Evolutionary conservation across 2,113 vertebrate genomes (phyloP), one percentile per base, ranked within the genome.

Genomic region (Orientallactaga bullata): DNA sequence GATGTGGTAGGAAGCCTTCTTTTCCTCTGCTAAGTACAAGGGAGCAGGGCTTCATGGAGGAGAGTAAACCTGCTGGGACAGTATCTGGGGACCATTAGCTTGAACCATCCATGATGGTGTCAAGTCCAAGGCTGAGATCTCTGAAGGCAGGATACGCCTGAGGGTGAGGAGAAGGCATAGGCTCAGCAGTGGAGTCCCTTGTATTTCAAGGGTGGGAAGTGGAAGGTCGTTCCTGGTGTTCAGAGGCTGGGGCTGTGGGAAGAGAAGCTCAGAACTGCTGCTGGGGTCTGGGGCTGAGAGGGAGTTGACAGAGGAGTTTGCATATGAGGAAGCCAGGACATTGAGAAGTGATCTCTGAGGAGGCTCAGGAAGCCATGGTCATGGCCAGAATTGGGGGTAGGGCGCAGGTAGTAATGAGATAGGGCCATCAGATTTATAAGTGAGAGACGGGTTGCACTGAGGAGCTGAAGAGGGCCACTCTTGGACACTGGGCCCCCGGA

Each of bases 171-270:
- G 32, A 17, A 47, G 26, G 55, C 12, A 7, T 10, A 24, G 16
- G 28, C 5, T 21, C 32, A 74, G 20, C 0, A 3, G 0, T 13
- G 20, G 21, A n/a, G 51, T 21, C 69, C 55, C 23, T 1, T 24
- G 66, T 20, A 0, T 8, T 5, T 1, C 6, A 18, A 51, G 28
- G 37, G 42, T 21, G 11, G 24, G n/a, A 87, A 11, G 18, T 13
- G 39, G 21, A 30, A 8, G 26, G n/a, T 28, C 21, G 24, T 23
- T 58, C 32, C 23, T 17, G 68, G 12, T 21, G 1, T 32, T 26
- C 39, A 3, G 20, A 30, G n/a, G 66, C 26, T 1, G 12, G 8
- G 8, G 39, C 24, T 1, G 7, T 0, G 12, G 42, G 55, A 47
- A 18, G 18, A 1, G 63, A 68, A 83, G 32, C 30, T 24, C 55